These are phyloP conservation scores for Ellobius talpinus DNA, from an alignment of 2,113 vertebrate species.

Conservation along the genomic window DNA sequence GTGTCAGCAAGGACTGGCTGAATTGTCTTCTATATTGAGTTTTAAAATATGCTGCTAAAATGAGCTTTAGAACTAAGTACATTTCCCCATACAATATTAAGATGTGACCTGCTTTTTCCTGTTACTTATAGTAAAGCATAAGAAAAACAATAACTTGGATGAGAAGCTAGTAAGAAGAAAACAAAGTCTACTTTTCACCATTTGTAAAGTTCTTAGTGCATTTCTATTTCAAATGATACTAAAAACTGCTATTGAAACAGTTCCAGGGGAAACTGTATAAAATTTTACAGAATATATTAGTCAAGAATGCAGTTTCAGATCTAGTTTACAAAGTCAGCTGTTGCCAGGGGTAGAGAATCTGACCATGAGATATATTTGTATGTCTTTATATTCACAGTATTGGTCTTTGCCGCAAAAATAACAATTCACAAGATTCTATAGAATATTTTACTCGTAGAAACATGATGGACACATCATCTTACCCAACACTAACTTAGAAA, in stretches of 20 bases:
- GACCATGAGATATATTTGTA: background rate
- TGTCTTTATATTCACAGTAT: background rate
- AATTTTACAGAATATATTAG: background rate
- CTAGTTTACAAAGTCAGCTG: background rate
- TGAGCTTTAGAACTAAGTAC: background rate
- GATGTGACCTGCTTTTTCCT: background rate
- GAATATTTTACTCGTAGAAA: background rate
- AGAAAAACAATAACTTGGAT: background rate
- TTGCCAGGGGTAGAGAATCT: background rate
- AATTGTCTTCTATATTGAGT: background rate
- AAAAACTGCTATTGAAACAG: background rate
- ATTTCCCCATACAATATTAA: no score
- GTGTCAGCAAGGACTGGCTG: background rate
- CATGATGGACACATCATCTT: rapidly evolving
- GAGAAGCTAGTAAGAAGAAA: background rate
- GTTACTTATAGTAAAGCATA: background rate
- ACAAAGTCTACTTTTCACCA: background rate
- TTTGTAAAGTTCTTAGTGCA: background rate
- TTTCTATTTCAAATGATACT: background rate
- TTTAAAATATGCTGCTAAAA: background rate
- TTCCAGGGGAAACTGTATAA: background rate
- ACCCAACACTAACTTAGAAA: background rate
- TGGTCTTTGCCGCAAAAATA: background rate
- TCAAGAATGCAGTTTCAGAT: background rate
- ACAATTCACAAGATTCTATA: background rate